Percentiles rank a stretch among this genome's conserved stretches.
Evolutionary conservation across 1,140 invertebrate species (phyloP).

Genomic region (Physella acuta): DNA sequence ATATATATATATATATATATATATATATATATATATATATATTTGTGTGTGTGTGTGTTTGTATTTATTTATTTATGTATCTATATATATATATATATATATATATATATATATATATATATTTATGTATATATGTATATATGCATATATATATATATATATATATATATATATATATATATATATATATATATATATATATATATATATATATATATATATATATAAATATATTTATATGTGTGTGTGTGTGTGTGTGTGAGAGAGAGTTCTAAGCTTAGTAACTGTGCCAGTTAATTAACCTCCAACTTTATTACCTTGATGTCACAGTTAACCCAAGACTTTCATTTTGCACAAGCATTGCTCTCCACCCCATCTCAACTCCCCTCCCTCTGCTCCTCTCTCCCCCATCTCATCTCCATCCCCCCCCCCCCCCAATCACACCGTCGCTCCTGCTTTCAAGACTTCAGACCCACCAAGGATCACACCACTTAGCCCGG

Average conservation of each 20-base stretch:
- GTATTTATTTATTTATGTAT: not conserved
- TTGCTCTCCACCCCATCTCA: not conserved
- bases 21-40: not conserved
- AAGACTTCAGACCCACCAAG: too few relatives aligned
- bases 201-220: not conserved
- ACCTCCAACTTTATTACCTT: too few relatives aligned
- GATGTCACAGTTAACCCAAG: too few relatives aligned
- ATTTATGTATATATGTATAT: not conserved
- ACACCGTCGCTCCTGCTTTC: not conserved
- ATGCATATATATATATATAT: not conserved
- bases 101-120: not conserved
- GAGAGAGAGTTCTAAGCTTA: too few relatives aligned
- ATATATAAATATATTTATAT: not conserved
- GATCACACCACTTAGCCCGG: too few relatives aligned
- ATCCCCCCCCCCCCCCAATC: not conserved
- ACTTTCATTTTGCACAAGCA: too few relatives aligned
- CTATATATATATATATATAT: not conserved
- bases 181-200: not conserved
- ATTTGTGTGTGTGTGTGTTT: not conserved
- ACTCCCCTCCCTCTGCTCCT: not conserved
- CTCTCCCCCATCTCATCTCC: not conserved
- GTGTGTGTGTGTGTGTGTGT: too few relatives aligned
- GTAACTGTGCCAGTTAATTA: too few relatives aligned
- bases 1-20: conserved; percentile 11
- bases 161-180: not conserved